Conservation (phyloP, 2,888 invertebrate species). For the Apantesis nais region DNA sequence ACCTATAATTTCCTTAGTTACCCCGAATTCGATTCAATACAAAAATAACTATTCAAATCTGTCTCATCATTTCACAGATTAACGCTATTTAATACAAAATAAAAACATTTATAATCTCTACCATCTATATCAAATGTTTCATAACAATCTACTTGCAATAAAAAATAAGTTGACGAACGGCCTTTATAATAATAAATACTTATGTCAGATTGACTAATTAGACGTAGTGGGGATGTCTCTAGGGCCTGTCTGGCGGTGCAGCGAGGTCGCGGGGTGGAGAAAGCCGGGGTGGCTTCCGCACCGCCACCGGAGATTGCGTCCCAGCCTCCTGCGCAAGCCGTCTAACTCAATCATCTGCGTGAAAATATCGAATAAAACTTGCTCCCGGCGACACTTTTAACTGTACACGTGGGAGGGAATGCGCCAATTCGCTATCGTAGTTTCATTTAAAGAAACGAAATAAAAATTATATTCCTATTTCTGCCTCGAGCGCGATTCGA, state of each 20-base stretch:
- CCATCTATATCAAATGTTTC: slow-evolving; percentile 20
- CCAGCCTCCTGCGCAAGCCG: slow-evolving; percentile 78
- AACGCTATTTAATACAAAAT: slow-evolving; percentile 26
- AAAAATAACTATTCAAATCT: no score
- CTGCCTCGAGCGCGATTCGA: slow-evolving; percentile 44
- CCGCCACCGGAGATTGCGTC: slow-evolving; percentile 80
- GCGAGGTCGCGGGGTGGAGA: slow-evolving; percentile 38
- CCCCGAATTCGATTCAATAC: neutral
- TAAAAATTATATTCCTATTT: slow-evolving; percentile 59
- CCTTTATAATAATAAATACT: slow-evolving; percentile 45
- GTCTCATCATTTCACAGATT: no score
- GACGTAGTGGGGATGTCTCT: slow-evolving; percentile 46
- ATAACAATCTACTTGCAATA: slow-evolving; percentile 18
- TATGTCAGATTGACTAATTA: slow-evolving; percentile 55
- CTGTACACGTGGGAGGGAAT: slow-evolving; percentile 60
- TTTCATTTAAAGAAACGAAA: slow-evolving; percentile 56
- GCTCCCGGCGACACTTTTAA: slow-evolving; percentile 69
- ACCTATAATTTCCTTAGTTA: neutral
- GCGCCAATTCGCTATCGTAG: slow-evolving; percentile 55
- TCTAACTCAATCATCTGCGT: slow-evolving; percentile 81
- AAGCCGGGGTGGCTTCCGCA: slow-evolving; percentile 58
- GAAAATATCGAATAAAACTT: slow-evolving; percentile 79
- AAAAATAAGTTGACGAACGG: slow-evolving; percentile 23
- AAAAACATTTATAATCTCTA: slow-evolving; percentile 30
- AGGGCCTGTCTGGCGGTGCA: slow-evolving; percentile 55